Conservation (phyloP, 2,113 vertebrate species). For the Pelmatolapia mariae region DNA sequence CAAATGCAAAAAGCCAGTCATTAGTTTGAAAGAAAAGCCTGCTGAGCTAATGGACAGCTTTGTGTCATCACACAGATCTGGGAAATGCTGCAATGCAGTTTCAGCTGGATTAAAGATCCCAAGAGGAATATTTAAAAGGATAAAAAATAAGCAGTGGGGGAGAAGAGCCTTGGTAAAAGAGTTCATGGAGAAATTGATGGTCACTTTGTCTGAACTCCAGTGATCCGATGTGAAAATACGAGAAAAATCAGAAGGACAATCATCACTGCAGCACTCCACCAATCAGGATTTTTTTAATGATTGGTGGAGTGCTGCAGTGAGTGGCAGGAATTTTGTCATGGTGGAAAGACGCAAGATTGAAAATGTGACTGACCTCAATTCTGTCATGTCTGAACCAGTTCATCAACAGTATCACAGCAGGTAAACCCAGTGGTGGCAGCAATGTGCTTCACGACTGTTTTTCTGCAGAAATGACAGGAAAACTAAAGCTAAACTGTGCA, state of each 20-base stretch:
- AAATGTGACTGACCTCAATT: neutral
- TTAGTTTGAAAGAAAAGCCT: neutral
- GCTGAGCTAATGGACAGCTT: neutral
- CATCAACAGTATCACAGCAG: neutral
- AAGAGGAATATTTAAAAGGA: neutral
- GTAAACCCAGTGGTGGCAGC: neutral
- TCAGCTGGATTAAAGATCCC: neutral
- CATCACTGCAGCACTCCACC: neutral
- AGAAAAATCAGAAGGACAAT: neutral
- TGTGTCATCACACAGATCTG: neutral
- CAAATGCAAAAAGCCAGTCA: neutral
- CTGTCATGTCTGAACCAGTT: neutral
- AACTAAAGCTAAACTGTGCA: neutral
- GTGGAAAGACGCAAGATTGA: neutral
- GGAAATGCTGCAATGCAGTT: neutral
- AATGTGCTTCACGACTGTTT: neutral
- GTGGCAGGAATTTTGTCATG: neutral
- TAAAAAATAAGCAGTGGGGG: fast-evolving
- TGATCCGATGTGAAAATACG: neutral
- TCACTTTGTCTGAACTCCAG: neutral
- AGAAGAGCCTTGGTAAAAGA: neutral
- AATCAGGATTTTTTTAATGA: neutral
- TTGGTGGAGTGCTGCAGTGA: neutral
- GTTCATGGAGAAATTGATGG: neutral
- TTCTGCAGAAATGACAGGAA: neutral